Evolutionary conservation across 64 coral and sea anemone species (phyloP).

Genomic region (Pachyseris speciosa): DNA sequence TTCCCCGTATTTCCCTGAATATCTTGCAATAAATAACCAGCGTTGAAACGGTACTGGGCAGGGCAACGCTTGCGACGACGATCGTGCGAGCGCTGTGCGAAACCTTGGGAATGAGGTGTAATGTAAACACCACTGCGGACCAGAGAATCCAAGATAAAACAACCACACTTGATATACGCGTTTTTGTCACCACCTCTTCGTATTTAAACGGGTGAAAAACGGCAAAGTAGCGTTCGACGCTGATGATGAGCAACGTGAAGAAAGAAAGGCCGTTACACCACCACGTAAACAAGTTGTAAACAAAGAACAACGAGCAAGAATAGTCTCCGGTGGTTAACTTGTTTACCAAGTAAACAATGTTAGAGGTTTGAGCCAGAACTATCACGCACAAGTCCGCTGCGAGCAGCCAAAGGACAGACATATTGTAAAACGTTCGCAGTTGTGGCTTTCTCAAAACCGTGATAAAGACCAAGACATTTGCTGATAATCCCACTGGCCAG

Average conservation of each 20-base stretch:
- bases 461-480: conserved; percentile 50
- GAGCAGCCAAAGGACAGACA: conserved; percentile 21
- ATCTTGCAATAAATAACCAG: background rate
- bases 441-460: conserved; percentile 46
- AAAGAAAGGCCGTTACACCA: conserved; percentile 41
- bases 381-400: conserved; percentile 26
- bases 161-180: background rate
- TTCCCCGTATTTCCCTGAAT: background rate
- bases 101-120: background rate
- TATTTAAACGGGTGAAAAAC: conserved; percentile 59
- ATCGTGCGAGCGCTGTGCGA: background rate
- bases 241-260: conserved; percentile 33
- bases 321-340: conserved; percentile 31
- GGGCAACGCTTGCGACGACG: background rate
- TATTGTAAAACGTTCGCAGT: conserved; percentile 44
- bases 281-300: conserved; percentile 55
- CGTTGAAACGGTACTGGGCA: background rate
- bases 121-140: background rate
- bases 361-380: background rate
- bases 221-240: conserved; percentile 52
- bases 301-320: conserved; percentile 31
- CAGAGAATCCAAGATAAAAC: background rate
- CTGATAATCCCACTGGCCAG: conserved; percentile 19
- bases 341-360: conserved; percentile 59
- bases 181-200: conserved; percentile 15